phyloP scores from a whole-genome alignment of 2,797 vertebrate genomes.

The Rhinogobio ventralis region DNA sequence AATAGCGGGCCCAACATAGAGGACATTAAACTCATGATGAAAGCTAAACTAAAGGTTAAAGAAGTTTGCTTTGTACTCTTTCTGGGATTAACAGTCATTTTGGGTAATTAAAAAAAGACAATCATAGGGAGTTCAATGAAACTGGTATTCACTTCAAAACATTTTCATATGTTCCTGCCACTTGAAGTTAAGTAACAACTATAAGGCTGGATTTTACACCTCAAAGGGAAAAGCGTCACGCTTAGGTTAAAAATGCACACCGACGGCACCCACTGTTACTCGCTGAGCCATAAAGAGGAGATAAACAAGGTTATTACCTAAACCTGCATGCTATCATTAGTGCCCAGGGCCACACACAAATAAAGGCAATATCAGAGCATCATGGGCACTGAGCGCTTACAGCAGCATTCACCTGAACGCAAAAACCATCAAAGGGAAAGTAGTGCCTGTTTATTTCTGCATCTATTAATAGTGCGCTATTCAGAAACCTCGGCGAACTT shows the following conservation, averaged over 20 bases:
- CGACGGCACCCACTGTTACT: slow-evolving; percentile 35
- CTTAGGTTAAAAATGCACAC: slow-evolving; percentile 50
- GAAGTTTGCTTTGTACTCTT: slow-evolving; percentile 22
- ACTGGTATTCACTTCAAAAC: slow-evolving; percentile 61
- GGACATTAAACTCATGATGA: slow-evolving; percentile 44
- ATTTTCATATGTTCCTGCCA: slow-evolving; percentile 48
- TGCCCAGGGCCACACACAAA: slow-evolving; percentile 50
- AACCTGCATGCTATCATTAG: slow-evolving; percentile 56
- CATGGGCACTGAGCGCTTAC: slow-evolving; percentile 35
- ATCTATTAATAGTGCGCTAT: slow-evolving; percentile 36
- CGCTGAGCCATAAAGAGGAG: slow-evolving; percentile 49
- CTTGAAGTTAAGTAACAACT: slow-evolving; percentile 64
- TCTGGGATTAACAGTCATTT: slow-evolving; percentile 63
- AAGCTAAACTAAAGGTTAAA: slow-evolving; percentile 56
- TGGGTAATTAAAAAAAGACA: slow-evolving; percentile 53
- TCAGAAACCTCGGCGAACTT: background rate
- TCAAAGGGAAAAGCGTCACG: slow-evolving; percentile 62
- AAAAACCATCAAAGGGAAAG: slow-evolving; percentile 31
- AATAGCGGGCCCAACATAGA: slow-evolving; percentile 34
- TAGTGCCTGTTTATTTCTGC: slow-evolving; percentile 23
- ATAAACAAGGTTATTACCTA: slow-evolving; percentile 54
- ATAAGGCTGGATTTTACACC: slow-evolving; percentile 59
- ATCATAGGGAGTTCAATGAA: slow-evolving; percentile 57
- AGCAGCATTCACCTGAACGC: slow-evolving; percentile 45
- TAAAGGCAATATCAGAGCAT: slow-evolving; percentile 50